Evolutionary conservation across 2,888 invertebrate genomes (phyloP).

Genomic region (Stramonita haemastoma): DNA sequence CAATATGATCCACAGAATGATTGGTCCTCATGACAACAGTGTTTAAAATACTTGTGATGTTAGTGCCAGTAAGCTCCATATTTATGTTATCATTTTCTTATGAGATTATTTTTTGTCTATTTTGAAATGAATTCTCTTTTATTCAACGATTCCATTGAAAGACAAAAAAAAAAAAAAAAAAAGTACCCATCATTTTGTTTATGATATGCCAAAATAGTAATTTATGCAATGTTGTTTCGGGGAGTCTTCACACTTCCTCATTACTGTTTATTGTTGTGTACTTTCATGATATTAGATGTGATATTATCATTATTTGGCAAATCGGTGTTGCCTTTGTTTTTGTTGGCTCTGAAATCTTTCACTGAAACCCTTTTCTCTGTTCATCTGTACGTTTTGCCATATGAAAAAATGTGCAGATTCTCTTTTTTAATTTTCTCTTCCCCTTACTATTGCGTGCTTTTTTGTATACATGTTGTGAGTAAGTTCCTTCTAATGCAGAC

Average conservation of each 20-base stretch:
- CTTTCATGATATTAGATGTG: conserved; percentile 26
- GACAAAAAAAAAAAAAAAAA: neutral
- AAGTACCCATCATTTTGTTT: neutral
- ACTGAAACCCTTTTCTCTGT: conserved; percentile 16
- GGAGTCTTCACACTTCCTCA: neutral
- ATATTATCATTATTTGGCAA: conserved; percentile 35
- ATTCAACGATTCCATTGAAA: neutral
- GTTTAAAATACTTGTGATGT: neutral
- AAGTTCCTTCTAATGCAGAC: conserved; percentile 10
- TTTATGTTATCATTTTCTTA: neutral
- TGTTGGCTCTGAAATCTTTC: conserved; percentile 26
- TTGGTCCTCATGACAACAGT: neutral
- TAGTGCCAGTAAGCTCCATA: neutral
- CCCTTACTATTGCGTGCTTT: conserved; percentile 23
- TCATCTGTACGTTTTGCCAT: neutral
- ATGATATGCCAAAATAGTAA: conserved; percentile 7
- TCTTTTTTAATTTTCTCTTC: neutral
- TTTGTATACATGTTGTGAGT: conserved; percentile 22
- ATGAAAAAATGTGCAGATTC: neutral
- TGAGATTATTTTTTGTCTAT: neutral
- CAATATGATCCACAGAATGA: neutral
- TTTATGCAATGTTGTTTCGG: conserved; percentile 18
- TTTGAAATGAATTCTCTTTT: neutral
- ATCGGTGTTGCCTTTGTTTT: conserved; percentile 31
- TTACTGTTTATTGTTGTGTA: conserved; percentile 19